These are phyloP conservation scores for Chaetophractus vellerosus DNA, from an alignment of 2,797 vertebrate genomes.

Conservation along the genomic window DNA sequence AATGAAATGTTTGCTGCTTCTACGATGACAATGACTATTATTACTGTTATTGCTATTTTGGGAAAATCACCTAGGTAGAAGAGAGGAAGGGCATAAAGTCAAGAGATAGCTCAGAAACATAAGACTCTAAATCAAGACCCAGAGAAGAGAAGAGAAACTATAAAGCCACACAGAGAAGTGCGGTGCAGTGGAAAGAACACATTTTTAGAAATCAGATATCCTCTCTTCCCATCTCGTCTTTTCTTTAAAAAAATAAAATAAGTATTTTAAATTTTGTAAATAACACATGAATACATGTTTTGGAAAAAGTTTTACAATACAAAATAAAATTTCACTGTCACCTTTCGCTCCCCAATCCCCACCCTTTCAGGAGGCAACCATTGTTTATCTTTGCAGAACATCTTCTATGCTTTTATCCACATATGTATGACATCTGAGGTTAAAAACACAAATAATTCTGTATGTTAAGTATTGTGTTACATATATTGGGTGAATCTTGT, in stretches of 20 bases:
- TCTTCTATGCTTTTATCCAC: background rate
- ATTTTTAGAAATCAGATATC: background rate
- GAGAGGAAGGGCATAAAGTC: background rate
- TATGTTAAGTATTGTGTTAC: background rate
- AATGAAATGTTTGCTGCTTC: background rate
- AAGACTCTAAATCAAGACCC: background rate
- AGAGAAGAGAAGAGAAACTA: background rate
- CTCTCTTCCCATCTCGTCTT: background rate
- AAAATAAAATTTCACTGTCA: conserved; percentile 11
- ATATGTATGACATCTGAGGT: background rate
- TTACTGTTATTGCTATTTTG: background rate
- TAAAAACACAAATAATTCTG: background rate
- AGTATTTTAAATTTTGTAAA: conserved; percentile 29
- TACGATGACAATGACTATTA: background rate
- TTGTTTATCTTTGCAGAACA: background rate
- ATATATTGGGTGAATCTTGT: too few relatives aligned
- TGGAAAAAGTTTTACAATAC: background rate
- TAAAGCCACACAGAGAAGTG: background rate
- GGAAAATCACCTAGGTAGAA: background rate
- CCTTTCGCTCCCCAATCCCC: background rate
- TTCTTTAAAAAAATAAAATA: background rate
- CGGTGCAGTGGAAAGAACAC: background rate
- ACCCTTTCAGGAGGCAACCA: background rate
- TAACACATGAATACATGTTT: background rate
- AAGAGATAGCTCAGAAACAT: background rate